These are phyloP conservation scores for Perdita meconis DNA, from an alignment of 2,888 invertebrate species.

Conservation along the genomic window DNA sequence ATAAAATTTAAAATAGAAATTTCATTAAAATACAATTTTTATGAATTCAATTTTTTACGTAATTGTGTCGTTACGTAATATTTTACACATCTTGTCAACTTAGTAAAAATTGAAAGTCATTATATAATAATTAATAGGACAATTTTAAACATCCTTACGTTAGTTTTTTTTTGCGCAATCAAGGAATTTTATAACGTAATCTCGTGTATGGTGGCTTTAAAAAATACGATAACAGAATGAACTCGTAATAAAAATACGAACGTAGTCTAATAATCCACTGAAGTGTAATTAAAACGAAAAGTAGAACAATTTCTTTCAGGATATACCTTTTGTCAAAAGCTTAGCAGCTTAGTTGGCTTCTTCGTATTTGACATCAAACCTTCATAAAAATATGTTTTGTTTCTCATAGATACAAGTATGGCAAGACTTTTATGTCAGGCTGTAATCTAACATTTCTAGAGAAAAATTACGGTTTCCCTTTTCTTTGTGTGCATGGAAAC, in stretches of 20 bases:
- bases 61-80: neutral
- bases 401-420: conserved; percentile 73
- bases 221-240: conserved; percentile 43
- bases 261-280: conserved; percentile 18
- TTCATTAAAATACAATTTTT: neutral
- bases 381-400: conserved; percentile 81
- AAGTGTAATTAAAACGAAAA: conserved; percentile 43
- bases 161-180: conserved; percentile 35
- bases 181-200: conserved; percentile 34
- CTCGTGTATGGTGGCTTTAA: conserved; percentile 32
- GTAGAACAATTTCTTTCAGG: conserved; percentile 34
- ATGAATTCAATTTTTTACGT: no score
- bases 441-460: conserved; percentile 71
- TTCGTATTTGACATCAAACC: conserved; percentile 71
- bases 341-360: conserved; percentile 51
- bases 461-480: conserved; percentile 65
- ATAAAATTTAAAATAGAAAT: conserved; percentile 13
- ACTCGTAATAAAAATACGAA: conserved; percentile 37
- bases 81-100: conserved; percentile 27
- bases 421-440: conserved; percentile 77
- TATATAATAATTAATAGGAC: conserved; percentile 60
- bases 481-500: conserved; percentile 64
- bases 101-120: conserved; percentile 39
- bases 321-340: conserved; percentile 51
- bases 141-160: conserved; percentile 44